Conservation (phyloP, 1,140 invertebrate genomes). For the Coelopa frigida region DNA sequence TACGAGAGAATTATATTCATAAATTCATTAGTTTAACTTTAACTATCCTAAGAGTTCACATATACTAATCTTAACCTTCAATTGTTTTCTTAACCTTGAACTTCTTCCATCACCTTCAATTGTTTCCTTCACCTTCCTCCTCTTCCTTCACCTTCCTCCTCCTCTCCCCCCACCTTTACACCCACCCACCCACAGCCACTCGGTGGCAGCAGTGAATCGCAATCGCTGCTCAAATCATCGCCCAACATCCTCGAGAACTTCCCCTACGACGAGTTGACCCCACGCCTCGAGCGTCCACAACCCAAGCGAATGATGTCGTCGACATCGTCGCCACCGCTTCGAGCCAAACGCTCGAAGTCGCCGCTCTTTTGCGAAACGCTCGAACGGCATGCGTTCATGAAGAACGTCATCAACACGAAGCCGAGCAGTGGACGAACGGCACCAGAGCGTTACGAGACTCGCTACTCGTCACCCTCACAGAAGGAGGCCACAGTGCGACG, state of each 20-base stretch:
- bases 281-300: slow-evolving; percentile 23
- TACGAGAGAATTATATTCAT: too few relatives aligned
- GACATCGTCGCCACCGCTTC: slow-evolving; percentile 2
- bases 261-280: slow-evolving; percentile 30
- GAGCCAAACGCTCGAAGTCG: slow-evolving; percentile 13
- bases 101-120: too few relatives aligned
- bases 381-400: slow-evolving; percentile 38
- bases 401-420: slow-evolving; percentile 34
- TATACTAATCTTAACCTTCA: too few relatives aligned
- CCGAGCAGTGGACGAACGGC: slow-evolving; percentile 10
- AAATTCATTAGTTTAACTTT: too few relatives aligned
- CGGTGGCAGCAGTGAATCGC: slow-evolving; percentile 6
- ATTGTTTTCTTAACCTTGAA: too few relatives aligned
- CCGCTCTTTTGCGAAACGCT: slow-evolving; percentile 37
- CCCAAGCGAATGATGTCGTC: slow-evolving; percentile 9
- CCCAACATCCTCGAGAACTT: slow-evolving; percentile 41
- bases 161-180: too few relatives aligned
- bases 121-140: too few relatives aligned
- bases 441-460: slow-evolving; percentile 13
- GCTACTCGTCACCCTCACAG: slow-evolving; percentile 36
- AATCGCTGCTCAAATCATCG: slow-evolving; percentile 31
- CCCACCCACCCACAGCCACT: too few relatives aligned
- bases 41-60: too few relatives aligned
- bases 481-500: slow-evolving; percentile 34
- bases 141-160: too few relatives aligned